phyloP scores from a whole-genome alignment of 2,797 vertebrate species.

The Peromyscus eremicus region DNA sequence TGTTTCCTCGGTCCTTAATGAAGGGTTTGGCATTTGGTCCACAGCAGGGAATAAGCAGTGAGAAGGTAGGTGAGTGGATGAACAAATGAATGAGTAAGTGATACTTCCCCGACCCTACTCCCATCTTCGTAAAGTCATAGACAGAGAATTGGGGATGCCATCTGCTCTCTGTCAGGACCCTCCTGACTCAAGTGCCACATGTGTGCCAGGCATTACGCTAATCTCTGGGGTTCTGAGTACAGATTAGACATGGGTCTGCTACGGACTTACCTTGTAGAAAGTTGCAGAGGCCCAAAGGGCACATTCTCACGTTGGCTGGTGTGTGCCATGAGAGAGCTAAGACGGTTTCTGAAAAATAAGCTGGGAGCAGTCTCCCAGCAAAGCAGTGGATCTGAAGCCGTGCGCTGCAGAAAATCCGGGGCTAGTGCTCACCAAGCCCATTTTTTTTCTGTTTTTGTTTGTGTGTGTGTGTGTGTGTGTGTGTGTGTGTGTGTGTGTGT shows the following conservation, averaged over 20 bases:
- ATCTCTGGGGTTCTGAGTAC: background rate
- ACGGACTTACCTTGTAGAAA: background rate
- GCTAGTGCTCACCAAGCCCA: background rate
- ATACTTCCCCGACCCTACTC: background rate
- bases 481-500: too few relatives aligned
- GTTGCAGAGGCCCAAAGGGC: background rate
- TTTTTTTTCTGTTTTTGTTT: background rate
- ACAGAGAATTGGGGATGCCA: background rate
- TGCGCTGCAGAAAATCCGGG: background rate
- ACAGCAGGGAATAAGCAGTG: background rate
- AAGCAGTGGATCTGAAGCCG: background rate
- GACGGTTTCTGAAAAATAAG: constrained; percentile 23
- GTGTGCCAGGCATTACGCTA: background rate
- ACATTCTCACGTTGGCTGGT: background rate
- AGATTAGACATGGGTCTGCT: background rate
- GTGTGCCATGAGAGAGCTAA: background rate
- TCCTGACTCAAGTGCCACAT: background rate
- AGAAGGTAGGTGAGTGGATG: too few relatives aligned
- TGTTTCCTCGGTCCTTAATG: background rate
- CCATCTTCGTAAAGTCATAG: background rate
- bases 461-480: background rate
- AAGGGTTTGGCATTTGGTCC: background rate
- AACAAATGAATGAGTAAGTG: background rate
- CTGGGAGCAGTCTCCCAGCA: background rate
- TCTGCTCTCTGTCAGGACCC: background rate